These are phyloP conservation scores for Anoplolepis gracilipes DNA, from an alignment of 1,140 invertebrate genomes.

Conservation along the genomic window DNA sequence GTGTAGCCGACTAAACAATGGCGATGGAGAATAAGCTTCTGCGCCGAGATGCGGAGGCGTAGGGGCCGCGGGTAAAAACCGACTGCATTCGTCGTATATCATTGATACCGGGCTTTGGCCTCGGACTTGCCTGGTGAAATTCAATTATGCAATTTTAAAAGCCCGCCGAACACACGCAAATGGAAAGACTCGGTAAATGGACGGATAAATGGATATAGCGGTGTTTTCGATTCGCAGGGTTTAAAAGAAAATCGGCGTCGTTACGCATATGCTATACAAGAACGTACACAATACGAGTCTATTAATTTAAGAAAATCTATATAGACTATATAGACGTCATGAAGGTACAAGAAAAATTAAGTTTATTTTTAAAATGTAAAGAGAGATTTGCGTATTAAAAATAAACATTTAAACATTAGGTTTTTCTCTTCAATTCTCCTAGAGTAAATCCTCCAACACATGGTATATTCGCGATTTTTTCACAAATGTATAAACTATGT, in stretches of 20 bases:
- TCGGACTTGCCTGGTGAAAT: constrained; percentile 49
- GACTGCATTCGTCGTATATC: constrained; percentile 60
- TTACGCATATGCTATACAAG: neutral
- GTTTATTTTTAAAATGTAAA: neutral
- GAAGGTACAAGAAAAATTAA: neutral
- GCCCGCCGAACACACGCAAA: constrained; percentile 28
- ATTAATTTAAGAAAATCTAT: constrained; percentile 14
- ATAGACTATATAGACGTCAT: neutral
- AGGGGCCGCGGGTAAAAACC: neutral
- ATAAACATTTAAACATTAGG: neutral
- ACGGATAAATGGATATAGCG: constrained; percentile 20
- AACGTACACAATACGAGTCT: neutral
- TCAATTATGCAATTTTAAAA: constrained; percentile 66
- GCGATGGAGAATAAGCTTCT: constrained; percentile 61
- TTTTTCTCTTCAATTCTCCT: neutral
- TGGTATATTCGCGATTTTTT: neutral
- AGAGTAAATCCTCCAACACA: too few relatives aligned
- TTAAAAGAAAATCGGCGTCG: neutral
- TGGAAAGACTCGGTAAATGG: constrained; percentile 18
- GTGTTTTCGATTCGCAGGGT: constrained; percentile 11
- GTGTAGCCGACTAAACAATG: constrained; percentile 67
- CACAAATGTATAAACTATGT: too few relatives aligned
- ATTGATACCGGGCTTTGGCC: constrained; percentile 50
- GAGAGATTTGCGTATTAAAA: neutral
- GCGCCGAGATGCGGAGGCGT: constrained; percentile 20